Evolutionary conservation across 2,888 invertebrate species (phyloP).

Genomic region (Drosophila falleni): DNA sequence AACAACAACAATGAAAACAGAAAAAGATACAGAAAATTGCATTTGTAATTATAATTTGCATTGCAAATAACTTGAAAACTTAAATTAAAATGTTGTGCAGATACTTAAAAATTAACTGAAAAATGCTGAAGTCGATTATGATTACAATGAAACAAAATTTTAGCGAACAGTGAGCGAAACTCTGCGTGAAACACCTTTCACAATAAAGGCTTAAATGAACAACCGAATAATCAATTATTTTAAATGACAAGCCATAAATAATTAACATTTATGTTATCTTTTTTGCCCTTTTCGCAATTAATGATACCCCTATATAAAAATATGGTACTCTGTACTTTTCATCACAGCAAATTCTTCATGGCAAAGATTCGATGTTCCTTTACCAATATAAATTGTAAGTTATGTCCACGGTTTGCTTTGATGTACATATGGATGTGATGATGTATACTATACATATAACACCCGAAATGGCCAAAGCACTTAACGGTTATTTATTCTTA

Average conservation of each 20-base stretch:
- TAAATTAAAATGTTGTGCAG: constrained; percentile 38
- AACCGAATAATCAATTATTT: constrained; percentile 21
- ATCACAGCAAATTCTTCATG: not conserved
- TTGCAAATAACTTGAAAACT: constrained; percentile 37
- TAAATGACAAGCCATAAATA: constrained; percentile 26
- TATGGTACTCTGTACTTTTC: not conserved
- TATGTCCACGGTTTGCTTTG: not conserved
- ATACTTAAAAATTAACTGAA: constrained; percentile 3
- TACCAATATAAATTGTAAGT: not conserved
- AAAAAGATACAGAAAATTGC: constrained; percentile 36
- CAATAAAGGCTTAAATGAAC: constrained; percentile 28
- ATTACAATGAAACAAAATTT: constrained; percentile 5
- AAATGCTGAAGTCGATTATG: not conserved
- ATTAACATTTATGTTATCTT: constrained; percentile 5
- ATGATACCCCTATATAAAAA: not conserved
- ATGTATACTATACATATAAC: constrained; percentile 16
- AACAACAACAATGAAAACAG: constrained; percentile 28
- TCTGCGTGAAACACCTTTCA: constrained; percentile 35
- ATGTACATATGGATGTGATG: constrained; percentile 3
- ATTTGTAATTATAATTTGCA: constrained; percentile 68
- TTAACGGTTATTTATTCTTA: constrained; percentile 38
- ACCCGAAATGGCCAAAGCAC: constrained; percentile 18
- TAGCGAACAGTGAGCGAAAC: constrained; percentile 18
- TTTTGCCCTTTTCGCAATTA: not conserved
- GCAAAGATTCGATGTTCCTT: not conserved